Base-by-base conservation (phyloP, 2,113 vertebrate genomes). In the Myotis yumanensis region DNA sequence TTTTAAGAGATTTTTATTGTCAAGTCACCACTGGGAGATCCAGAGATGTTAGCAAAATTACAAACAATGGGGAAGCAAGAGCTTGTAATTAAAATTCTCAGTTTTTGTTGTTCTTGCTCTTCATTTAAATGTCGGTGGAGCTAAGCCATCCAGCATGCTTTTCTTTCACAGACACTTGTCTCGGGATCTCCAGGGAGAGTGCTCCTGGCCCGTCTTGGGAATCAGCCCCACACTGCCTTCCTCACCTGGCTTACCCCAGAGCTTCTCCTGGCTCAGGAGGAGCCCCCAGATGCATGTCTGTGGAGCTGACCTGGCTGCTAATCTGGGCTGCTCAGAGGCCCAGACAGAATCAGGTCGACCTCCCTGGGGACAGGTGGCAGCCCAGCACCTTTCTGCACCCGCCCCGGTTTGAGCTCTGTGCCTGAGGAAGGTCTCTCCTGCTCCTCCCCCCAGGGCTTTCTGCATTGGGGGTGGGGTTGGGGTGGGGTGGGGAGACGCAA, bases 1-100 rank as follows among this genome's bases (percentile, higher is more conserved):
- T 90, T 83, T 94, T 59, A 76, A 85, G 86, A 95, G 59, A 48
- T 54, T 83, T 89, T 79, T 94, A 35, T 54, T 72, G 30, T 77
- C 93, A 59, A 59, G 69, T 91, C 64, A 71, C 84, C 54, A 51
- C 71, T 83, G 48, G 86, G 79, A 79, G 57, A 95, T 57, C 37
- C 46, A 35, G 75, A 64, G 83, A 51, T 11, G 3, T 88, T 92
- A 90, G 86, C 76, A 73, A 68, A 89, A 59, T 92, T 30, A 68
- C 1, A 7, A 89, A 83, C 83, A 85, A 94, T 64, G 35, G 89
- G 82, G 57, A 75, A 91, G 57, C 54, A 46, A 35, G n/a, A 94
- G 84, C 30, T 93, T 82, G 35, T 86, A 66, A 89, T 93, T 84
- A 64, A 92, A 80, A 91, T 88, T 75, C 79, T 82, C 15, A 7